Evolutionary conservation across 1,140 invertebrate species (phyloP).

Genomic region (Pseudomyrmex flavicornis): DNA sequence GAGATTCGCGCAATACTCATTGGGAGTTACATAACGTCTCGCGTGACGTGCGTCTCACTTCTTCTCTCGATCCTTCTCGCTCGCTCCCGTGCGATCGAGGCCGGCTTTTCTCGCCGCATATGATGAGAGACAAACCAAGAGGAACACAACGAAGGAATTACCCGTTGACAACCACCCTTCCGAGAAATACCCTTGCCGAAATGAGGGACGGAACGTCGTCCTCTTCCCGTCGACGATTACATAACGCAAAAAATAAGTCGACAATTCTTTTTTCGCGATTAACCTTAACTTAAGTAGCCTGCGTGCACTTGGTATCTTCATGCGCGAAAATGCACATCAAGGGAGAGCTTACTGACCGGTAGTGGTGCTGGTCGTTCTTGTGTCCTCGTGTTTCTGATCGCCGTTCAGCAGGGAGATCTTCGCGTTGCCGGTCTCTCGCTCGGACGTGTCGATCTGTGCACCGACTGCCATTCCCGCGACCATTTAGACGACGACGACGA

Average conservation of each 20-base stretch:
- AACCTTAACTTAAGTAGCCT: conserved; percentile 31
- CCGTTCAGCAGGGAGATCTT: conserved; percentile 80
- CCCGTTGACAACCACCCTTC: not conserved
- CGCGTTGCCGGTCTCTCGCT: conserved; percentile 76
- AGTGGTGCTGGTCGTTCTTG: conserved; percentile 19
- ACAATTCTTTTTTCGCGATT: not conserved
- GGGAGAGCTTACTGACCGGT: conserved; percentile 63
- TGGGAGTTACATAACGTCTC: conserved; percentile 72
- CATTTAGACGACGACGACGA: conserved; percentile 4
- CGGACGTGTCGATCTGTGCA: conserved; percentile 80
- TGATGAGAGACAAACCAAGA: too few species aligned
- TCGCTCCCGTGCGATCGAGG: conserved; percentile 29
- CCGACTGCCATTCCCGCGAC: conserved; percentile 81
- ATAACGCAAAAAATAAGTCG: conserved; percentile 44
- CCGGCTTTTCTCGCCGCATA: conserved; percentile 13
- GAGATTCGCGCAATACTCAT: conserved; percentile 69
- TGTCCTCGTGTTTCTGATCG: conserved; percentile 68
- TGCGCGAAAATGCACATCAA: not conserved
- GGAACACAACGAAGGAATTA: too few species aligned
- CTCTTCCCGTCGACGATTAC: conserved; percentile 28
- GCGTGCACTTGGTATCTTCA: not conserved
- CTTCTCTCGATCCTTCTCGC: not conserved
- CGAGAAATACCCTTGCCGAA: not conserved
- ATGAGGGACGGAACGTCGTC: not conserved
- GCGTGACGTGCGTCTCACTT: not conserved